Conservation (phyloP, 2,888 invertebrate genomes). For the Dastarcus helophoroides region DNA sequence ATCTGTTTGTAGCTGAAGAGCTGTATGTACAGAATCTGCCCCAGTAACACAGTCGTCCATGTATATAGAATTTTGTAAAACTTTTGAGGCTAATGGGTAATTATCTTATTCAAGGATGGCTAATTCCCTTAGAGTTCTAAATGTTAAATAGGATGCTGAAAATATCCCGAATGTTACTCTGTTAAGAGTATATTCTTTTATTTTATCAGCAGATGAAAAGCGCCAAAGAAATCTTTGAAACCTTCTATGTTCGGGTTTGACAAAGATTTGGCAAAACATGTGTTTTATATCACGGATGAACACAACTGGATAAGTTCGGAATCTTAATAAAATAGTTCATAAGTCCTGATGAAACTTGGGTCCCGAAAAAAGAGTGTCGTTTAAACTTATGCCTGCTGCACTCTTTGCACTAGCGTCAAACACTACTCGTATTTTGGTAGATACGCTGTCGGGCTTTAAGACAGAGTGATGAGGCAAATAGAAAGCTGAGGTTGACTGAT, state of each 20-base stretch:
- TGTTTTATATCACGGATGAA: conserved; percentile 7
- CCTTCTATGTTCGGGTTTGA: conserved; percentile 3
- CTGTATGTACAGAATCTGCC: no score
- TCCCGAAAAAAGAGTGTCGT: conserved; percentile 5
- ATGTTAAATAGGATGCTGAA: conserved; percentile 5
- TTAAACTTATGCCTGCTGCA: conserved; percentile 5
- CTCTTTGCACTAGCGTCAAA: conserved; percentile 7
- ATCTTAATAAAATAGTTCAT: conserved; percentile 6
- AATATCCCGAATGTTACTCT: conserved; percentile 4
- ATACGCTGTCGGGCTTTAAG: conserved; percentile 4
- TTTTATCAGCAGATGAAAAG: conserved; percentile 3
- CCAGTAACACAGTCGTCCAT: no score
- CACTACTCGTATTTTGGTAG: conserved; percentile 7
- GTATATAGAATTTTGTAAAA: no score
- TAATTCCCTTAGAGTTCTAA: conserved; percentile 3
- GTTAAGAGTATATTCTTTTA: conserved; percentile 5
- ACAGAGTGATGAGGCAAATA: conserved; percentile 7
- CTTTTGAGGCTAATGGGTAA: no score
- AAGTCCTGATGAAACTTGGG: conserved; percentile 8
- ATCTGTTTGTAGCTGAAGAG: no score
- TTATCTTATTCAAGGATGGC: conserved; percentile 3
- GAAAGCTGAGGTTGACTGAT: conserved; percentile 5
- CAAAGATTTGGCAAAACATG: conserved; percentile 4
- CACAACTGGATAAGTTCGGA: no score
- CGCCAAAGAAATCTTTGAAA: conserved; percentile 7